phyloP scores from a whole-genome alignment of 2,888 invertebrate genomes.

The Colostygia pectinataria region DNA sequence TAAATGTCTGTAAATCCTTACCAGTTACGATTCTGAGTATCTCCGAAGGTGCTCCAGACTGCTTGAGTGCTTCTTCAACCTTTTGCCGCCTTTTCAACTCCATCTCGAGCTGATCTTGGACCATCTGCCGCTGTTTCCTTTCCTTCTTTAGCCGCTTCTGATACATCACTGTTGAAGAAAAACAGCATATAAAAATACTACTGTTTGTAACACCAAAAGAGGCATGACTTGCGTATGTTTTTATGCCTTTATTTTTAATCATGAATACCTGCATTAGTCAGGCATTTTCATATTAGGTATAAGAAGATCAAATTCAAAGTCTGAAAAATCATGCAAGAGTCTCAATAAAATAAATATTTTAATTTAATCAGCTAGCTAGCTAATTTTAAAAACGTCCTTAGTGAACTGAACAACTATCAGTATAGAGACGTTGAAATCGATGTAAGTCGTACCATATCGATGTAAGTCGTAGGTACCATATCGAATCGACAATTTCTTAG shows the following conservation, averaged over 20 bases:
- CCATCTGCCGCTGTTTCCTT: slow-evolving; percentile 89
- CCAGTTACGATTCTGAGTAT: slow-evolving; percentile 91
- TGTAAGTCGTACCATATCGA: slow-evolving; percentile 58
- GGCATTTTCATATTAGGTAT: too few species aligned
- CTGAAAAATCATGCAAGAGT: too few species aligned
- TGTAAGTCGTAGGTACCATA: too few species aligned
- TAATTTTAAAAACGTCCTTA: too few species aligned
- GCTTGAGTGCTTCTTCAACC: slow-evolving; percentile 91
- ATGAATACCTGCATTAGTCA: too few species aligned
- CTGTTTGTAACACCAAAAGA: too few species aligned
- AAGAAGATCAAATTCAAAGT: too few species aligned
- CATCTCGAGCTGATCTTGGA: slow-evolving; percentile 92
- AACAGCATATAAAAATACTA: background rate
- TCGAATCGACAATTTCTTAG: slow-evolving; percentile 65
- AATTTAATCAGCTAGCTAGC: too few species aligned
- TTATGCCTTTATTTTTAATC: too few species aligned
- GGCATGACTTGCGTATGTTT: too few species aligned
- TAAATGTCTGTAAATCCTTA: slow-evolving; percentile 62
- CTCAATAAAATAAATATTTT: too few species aligned
- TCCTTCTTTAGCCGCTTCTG: slow-evolving; percentile 96
- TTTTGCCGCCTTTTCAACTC: slow-evolving; percentile 91
- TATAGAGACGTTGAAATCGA: slow-evolving; percentile 41
- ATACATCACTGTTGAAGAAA: slow-evolving; percentile 87
- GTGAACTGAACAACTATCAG: too few species aligned
- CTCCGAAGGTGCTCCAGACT: slow-evolving; percentile 88